Conservation (phyloP, 2,888 invertebrate species). For the Maniola hyperantus region DNA sequence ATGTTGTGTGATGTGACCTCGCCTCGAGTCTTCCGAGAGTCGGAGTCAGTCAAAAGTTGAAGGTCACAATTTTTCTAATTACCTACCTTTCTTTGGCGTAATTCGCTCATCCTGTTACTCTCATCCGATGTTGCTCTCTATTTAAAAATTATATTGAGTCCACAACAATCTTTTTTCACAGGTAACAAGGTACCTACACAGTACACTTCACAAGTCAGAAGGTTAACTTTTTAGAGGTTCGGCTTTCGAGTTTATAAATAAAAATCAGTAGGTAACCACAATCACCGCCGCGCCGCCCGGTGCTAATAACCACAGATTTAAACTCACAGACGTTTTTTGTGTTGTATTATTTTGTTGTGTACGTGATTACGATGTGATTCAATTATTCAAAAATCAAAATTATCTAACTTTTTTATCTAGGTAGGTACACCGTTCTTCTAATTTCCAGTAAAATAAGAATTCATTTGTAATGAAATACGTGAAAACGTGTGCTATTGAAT, state of each 20-base stretch:
- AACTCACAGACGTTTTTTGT: not conserved
- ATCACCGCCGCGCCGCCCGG: too few species aligned
- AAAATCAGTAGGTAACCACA: too few species aligned
- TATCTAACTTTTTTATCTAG: too few species aligned
- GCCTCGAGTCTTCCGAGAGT: too few species aligned
- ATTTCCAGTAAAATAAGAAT: too few species aligned
- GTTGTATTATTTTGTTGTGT: too few species aligned
- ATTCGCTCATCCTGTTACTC: slow-evolving; percentile 10
- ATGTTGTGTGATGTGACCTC: too few species aligned
- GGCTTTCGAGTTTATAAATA: too few species aligned
- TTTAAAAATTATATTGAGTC: not conserved
- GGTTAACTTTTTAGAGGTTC: not conserved
- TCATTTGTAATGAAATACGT: too few species aligned
- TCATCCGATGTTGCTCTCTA: not conserved
- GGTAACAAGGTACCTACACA: not conserved
- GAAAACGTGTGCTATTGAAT: too few species aligned
- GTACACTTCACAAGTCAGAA: not conserved
- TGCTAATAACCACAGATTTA: too few species aligned
- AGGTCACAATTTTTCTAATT: not conserved
- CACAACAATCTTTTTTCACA: not conserved
- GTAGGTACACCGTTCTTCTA: not conserved
- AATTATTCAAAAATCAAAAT: not conserved
- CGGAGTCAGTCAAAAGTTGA: not conserved
- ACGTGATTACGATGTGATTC: too few species aligned
- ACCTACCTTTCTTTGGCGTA: slow-evolving; percentile 22